Base-by-base conservation (phyloP, 2,113 vertebrate species). In the Petromus typicus region DNA sequence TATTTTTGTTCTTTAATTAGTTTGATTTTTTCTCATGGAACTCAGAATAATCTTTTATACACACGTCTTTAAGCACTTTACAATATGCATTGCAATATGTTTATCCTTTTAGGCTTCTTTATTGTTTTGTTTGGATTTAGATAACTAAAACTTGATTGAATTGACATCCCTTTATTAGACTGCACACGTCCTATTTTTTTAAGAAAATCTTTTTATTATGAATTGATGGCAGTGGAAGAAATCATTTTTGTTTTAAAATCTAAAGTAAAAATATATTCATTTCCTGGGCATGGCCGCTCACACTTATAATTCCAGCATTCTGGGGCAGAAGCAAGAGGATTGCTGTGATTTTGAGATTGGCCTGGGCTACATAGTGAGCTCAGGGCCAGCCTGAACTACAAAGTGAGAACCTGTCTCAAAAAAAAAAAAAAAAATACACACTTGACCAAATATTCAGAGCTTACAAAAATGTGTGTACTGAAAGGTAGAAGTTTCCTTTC, bases 121-220 rank as follows among this genome's bases (percentile, higher is more conserved):
- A 51, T 34, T 32, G 5, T 66, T 89, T 66, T 64, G 22, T 43
- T 91, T 90, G 79, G 23, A 37, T 91, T 64, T 64, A 67, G n/a
- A 14, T 64, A 87, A 91, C 83, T 61, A 90, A 92, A 89, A 59
- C 54, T 37, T 89, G 48, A 90, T 43, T 76, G 37, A 4, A 25
- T 80, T 5, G 48, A 25, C 25, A 83, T 14, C 10, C 3, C 3
- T 71, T 94, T 63, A 10, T 85, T 89, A 79, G n/a, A 94, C n/a
- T 34, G 51, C 43, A 32, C 57, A 27, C 23, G 75, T 85, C 18
- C 37, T 27, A 18, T 37, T 78, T 83, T n/a, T 63, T 78, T 32
- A 30, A 73, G 93, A 75, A 80, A 30, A 34, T 1, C 7, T 57
- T 89, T 61, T 63, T 87, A 9, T 56, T 67, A 40, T 34, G n/a